A percentile compares a stretch with the other conserved stretches of the same genome.
Conservation (phyloP, 1,140 invertebrate genomes). For the Propsilocerus akamusi region DNA sequence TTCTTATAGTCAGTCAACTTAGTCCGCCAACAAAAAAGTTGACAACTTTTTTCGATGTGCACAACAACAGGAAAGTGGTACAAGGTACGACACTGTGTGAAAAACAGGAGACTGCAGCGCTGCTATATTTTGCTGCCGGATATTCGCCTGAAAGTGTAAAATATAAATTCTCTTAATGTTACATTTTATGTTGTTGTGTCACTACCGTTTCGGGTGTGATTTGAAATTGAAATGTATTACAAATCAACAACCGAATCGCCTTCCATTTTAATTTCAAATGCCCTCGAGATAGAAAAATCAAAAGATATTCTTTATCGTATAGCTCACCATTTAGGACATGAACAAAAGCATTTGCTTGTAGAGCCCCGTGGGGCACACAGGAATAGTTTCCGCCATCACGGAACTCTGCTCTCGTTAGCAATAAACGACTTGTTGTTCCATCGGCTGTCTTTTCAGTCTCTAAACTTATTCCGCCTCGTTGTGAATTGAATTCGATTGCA, state of each 20-base stretch:
- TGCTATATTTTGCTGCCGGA: background rate
- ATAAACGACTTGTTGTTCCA: slow-evolving; percentile 71
- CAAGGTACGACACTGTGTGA: background rate
- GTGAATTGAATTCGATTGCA: slow-evolving; percentile 70
- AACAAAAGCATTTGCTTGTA: slow-evolving; percentile 68
- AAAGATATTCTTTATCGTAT: no score
- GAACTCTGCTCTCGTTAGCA: slow-evolving; percentile 68
- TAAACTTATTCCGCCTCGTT: slow-evolving; percentile 67
- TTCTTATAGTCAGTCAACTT: slow-evolving; percentile 1
- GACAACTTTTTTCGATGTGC: background rate
- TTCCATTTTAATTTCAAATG: no score
- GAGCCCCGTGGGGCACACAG: slow-evolving; percentile 70
- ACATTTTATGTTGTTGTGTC: no score
- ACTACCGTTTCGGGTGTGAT: no score
- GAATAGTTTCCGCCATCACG: slow-evolving; percentile 80
- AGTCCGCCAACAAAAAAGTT: background rate
- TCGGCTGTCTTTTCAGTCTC: slow-evolving; percentile 80
- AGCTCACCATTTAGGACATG: slow-evolving; percentile 75
- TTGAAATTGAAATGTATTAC: no score
- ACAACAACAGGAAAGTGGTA: background rate
- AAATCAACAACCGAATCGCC: no score
- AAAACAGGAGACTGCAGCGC: background rate
- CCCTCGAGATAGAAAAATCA: no score
- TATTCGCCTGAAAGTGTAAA: background rate
- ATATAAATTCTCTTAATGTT: no score